Base-by-base conservation (phyloP, 2,888 invertebrate genomes). In the Thera britannica region DNA sequence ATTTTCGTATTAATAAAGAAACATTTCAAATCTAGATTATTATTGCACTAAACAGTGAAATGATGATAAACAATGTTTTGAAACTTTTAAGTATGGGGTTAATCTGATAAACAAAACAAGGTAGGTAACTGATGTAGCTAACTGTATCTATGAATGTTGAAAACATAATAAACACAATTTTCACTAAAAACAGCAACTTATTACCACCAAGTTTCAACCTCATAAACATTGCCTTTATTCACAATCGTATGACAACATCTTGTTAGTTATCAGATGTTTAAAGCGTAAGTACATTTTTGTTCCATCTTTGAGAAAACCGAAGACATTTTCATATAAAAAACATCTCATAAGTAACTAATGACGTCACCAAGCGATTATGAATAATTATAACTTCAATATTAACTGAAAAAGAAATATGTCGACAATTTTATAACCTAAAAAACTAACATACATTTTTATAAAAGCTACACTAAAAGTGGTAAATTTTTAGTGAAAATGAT, bases 101-200 rank as follows among this genome's bases (percentile, higher is more conserved):
- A 46, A 46, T 46, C 5, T 41, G 41, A 7, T 9, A 46, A 46
- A 9, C 7, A 7, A 52, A 12, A n/a, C 34, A 9, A 23, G 34
- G 3, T 34, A 34, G 52, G 52, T 52, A 34, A 34, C 52, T 9
- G 34, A 34, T 34, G 52, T 8, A 52, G 52, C 52, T 52, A 6
- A 52, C 52, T 52, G 34, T 52, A 52, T 34, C 34, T 52, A 34
- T 52, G 34, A 52, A 52, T 52, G 52, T 52, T 34, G 8, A 52
- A 52, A 52, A 34, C 52, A 34, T 34, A 34, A 52, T 52, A 34
- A 52, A 34, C 52, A 34, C 6, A 52, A 52, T 52, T 52, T 52
- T 52, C 52, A 52, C 52, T 52, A 52, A 52, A 52, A 52, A 52
- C 34, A n/a, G 34, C n/a, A 51, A 52, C 41, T 41, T 41, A 41